Evolutionary conservation across 1,140 invertebrate species (phyloP).

Genomic region (Elymnias hypermnestra): DNA sequence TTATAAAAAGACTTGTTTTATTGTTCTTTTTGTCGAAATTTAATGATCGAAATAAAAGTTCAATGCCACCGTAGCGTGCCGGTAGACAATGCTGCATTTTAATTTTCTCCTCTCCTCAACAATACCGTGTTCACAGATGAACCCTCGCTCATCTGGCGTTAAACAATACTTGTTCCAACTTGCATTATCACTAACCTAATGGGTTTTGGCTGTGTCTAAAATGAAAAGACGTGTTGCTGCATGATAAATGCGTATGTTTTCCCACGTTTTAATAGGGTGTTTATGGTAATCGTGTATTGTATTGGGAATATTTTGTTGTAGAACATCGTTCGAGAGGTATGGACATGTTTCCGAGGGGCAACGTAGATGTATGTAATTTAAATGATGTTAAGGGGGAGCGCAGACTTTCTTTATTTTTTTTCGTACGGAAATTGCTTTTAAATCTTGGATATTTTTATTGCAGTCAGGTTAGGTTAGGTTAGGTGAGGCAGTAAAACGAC

Average conservation of each 20-base stretch:
- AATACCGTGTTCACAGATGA: constrained; percentile 61
- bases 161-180: constrained; percentile 68
- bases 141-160: constrained; percentile 53
- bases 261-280: constrained; percentile 36
- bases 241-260: constrained; percentile 46
- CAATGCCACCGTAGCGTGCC: constrained; percentile 28
- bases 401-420: not conserved
- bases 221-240: constrained; percentile 42
- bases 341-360: constrained; percentile 2
- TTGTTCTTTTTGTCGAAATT: not conserved
- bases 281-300: constrained; percentile 23
- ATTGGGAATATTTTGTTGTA: constrained; percentile 18
- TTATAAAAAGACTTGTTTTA: too few species aligned
- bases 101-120: constrained; percentile 53
- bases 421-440: too few species aligned
- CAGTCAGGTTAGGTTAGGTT: too few species aligned
- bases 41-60: constrained; percentile 12
- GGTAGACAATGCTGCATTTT: constrained; percentile 64
- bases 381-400: not conserved
- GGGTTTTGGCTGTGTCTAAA: constrained; percentile 54
- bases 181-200: constrained; percentile 68
- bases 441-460: too few species aligned
- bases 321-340: constrained; percentile 3
- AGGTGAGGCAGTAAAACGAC: too few species aligned
- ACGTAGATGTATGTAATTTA: constrained; percentile 6